Evolutionary conservation across 2,797 vertebrate genomes (phyloP).

Genomic region (Chelmon rostratus): DNA sequence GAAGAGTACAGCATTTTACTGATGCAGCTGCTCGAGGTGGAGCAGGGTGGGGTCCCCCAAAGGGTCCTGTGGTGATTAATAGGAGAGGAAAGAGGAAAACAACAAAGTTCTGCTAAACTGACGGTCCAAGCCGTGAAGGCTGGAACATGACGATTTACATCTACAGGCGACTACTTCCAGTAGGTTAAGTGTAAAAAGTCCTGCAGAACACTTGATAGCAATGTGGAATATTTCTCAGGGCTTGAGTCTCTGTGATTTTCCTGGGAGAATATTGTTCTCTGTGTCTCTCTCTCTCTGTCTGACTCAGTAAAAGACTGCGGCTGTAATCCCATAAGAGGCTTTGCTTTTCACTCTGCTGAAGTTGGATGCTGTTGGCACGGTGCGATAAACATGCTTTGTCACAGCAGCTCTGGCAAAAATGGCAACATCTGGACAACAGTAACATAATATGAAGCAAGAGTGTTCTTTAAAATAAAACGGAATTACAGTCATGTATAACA

Average conservation of each 20-base stretch:
- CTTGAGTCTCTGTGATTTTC: not conserved
- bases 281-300: not conserved
- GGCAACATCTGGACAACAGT: conserved; percentile 12
- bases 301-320: conserved; percentile 53
- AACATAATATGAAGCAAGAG: not conserved
- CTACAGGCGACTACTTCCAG: not conserved
- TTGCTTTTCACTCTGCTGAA: conserved; percentile 39
- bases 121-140: no score
- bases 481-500: not conserved
- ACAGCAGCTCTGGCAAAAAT: conserved; percentile 1
- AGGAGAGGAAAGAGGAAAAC: not conserved
- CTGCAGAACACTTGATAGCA: not conserved
- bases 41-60: no score
- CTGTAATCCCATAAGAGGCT: conserved; percentile 69
- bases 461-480: not conserved
- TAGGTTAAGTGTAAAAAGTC: not conserved
- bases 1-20: no score
- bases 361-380: conserved; percentile 23
- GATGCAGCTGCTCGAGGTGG: no score
- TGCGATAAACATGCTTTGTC: conserved; percentile 28
- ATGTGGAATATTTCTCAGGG: not conserved
- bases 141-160: no score
- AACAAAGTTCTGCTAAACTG: not conserved
- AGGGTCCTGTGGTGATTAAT: not conserved
- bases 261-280: not conserved